These are phyloP conservation scores for Neopipo cinnamomea DNA, from an alignment of 2,113 vertebrate genomes.

Conservation along the genomic window DNA sequence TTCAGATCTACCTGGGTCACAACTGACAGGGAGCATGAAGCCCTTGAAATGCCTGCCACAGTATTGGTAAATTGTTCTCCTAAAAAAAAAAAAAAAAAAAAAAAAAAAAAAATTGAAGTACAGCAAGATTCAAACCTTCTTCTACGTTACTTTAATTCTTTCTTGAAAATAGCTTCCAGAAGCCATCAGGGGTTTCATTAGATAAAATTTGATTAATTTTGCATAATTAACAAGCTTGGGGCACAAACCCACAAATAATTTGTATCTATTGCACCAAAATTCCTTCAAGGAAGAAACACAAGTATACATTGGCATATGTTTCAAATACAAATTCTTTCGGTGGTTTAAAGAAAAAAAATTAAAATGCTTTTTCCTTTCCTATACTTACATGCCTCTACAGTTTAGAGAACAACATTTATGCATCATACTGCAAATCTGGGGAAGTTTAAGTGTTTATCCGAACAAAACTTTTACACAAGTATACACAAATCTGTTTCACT, in stretches of 20 bases:
- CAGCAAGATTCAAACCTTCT: too few relatives aligned
- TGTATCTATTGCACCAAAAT: not conserved
- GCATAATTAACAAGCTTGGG: not conserved
- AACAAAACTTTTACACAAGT: not conserved
- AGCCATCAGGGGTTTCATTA: not conserved
- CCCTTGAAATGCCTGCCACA: not conserved
- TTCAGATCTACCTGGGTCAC: not conserved
- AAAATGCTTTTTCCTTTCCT: not conserved
- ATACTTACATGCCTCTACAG: rapidly evolving
- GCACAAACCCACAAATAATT: not conserved
- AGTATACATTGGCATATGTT: not conserved
- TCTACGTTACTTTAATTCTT: not conserved
- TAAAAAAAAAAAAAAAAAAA: not conserved
- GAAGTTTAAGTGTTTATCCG: not conserved
- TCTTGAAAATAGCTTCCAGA: not conserved
- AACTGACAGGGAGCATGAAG: not conserved
- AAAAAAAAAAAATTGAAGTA: too few relatives aligned
- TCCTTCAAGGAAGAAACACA: not conserved
- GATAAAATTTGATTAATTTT: not conserved
- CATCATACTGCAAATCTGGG: not conserved
- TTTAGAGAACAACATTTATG: not conserved
- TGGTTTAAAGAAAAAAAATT: not conserved
- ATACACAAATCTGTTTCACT: not conserved
- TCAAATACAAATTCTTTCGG: not conserved
- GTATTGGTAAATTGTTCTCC: not conserved